Conservation (phyloP, 1,140 invertebrate species). For the Littorina saxatilis region DNA sequence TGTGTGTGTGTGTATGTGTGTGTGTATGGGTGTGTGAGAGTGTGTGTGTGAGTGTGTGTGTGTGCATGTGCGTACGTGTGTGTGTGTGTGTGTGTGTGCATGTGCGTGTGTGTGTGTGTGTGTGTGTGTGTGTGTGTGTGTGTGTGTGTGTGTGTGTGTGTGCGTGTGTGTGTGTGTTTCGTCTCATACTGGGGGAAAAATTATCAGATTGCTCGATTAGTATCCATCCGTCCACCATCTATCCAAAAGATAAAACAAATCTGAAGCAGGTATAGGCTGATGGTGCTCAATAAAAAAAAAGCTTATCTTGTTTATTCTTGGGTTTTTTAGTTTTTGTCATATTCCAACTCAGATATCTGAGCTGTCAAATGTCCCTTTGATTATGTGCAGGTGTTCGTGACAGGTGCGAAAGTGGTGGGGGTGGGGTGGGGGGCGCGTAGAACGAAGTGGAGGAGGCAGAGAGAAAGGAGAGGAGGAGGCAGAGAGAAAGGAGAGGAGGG, state of each 20-base stretch:
- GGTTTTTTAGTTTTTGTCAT: too few relatives aligned
- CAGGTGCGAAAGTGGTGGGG: background rate
- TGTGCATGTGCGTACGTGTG: slow-evolving; percentile 12
- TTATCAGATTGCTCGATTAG: too few relatives aligned
- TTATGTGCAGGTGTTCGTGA: background rate
- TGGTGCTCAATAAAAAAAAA: too few relatives aligned
- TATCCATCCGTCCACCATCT: too few relatives aligned
- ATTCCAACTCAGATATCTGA: too few relatives aligned
- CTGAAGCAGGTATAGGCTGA: too few relatives aligned
- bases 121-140: slow-evolving; percentile 22
- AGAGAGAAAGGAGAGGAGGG: slow-evolving; percentile 8
- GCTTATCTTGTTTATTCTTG: too few relatives aligned
- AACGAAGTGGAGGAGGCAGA: background rate
- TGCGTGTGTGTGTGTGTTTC: background rate
- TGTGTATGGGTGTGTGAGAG: background rate
- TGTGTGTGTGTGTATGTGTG: too few relatives aligned
- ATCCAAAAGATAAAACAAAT: too few relatives aligned
- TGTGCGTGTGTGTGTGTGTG: slow-evolving; percentile 1
- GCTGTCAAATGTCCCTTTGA: background rate
- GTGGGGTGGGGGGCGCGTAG: background rate
- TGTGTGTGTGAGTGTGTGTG: slow-evolving; percentile 27
- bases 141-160: slow-evolving; percentile 20
- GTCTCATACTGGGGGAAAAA: too few relatives aligned
- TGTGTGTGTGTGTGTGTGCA: slow-evolving; percentile 13
- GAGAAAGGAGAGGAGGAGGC: background rate